Percentiles rank a stretch among this genome's conserved stretches.
Evolutionary conservation across 2,888 invertebrate species (phyloP).

Genomic region (Catocala fraxini): DNA sequence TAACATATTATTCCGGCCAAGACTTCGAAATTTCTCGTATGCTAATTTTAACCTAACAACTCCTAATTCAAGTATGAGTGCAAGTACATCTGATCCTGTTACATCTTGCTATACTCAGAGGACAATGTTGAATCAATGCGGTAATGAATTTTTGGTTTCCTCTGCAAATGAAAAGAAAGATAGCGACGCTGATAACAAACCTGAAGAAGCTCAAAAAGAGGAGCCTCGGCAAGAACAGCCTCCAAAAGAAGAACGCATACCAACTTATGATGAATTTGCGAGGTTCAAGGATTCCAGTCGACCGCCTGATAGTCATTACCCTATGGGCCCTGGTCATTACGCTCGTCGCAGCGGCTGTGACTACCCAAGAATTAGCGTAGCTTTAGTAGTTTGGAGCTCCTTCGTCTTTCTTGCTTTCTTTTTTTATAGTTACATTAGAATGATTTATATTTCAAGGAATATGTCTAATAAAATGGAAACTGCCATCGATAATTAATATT

Average conservation of each 20-base stretch:
- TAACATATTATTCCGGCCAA: conserved; percentile 1
- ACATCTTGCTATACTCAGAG: not conserved
- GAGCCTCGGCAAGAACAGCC: no score
- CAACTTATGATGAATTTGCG: conserved; percentile 62
- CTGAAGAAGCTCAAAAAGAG: not conserved
- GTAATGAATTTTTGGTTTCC: not conserved
- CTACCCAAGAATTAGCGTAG: conserved; percentile 10
- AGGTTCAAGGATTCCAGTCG: conserved; percentile 59
- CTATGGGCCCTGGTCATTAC: conserved; percentile 45
- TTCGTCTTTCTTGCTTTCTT: conserved; percentile 2
- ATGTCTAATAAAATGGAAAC: not conserved
- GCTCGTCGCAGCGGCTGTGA: conserved; percentile 23
- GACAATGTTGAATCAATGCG: not conserved
- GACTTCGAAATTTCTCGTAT: conserved; percentile 11
- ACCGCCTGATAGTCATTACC: conserved; percentile 66
- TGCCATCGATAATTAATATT: not conserved
- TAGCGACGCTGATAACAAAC: not conserved
- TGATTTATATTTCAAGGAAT: not conserved
- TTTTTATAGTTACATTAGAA: conserved; percentile 1
- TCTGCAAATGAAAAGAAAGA: conserved; percentile 1
- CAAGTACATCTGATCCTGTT: not conserved
- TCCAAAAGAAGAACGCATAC: conserved; percentile 44
- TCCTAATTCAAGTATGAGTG: not conserved
- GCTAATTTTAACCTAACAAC: not conserved
- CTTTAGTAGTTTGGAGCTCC: conserved; percentile 19